Conservation (phyloP, 2,888 invertebrate genomes). For the Drosophila paucipuncta region DNA sequence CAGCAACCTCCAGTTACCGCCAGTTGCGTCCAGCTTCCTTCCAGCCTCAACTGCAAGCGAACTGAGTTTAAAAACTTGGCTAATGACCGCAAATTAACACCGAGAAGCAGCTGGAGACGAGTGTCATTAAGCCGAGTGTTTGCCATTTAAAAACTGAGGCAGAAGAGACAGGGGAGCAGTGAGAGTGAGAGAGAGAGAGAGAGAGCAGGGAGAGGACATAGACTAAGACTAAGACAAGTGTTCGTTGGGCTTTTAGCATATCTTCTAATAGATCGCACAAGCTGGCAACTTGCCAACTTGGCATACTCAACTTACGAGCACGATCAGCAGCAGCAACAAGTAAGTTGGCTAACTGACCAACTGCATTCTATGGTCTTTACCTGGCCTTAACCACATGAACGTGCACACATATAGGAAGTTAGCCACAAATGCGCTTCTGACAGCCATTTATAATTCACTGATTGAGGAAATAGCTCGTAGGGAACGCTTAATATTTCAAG, state of each 20-base stretch:
- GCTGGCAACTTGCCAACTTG: constrained; percentile 41
- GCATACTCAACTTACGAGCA: constrained; percentile 62
- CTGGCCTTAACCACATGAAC: constrained; percentile 6
- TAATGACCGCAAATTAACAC: constrained; percentile 78
- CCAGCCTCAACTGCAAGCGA: constrained; percentile 6
- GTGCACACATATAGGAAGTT: constrained; percentile 8
- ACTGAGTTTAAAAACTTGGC: constrained; percentile 68
- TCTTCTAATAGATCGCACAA: constrained; percentile 72
- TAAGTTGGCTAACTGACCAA: constrained; percentile 21
- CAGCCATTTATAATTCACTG: constrained; percentile 42
- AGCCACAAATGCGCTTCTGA: constrained; percentile 28
- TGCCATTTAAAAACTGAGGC: constrained; percentile 41
- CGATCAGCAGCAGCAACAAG: constrained; percentile 6
- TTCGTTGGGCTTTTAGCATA: constrained; percentile 73
- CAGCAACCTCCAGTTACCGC: constrained; percentile 1
- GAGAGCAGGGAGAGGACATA: neutral
- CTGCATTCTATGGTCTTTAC: constrained; percentile 22
- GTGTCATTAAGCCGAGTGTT: constrained; percentile 76
- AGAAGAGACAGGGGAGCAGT: neutral
- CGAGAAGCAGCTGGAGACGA: constrained; percentile 63
- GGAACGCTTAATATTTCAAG: constrained; percentile 19
- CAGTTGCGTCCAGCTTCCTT: neutral
- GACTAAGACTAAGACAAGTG: constrained; percentile 46
- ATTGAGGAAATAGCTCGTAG: constrained; percentile 40
- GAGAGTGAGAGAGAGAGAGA: neutral